These are phyloP conservation scores for Trichogramma pretiosum DNA, from an alignment of 1,140 invertebrate genomes.

Conservation along the genomic window DNA sequence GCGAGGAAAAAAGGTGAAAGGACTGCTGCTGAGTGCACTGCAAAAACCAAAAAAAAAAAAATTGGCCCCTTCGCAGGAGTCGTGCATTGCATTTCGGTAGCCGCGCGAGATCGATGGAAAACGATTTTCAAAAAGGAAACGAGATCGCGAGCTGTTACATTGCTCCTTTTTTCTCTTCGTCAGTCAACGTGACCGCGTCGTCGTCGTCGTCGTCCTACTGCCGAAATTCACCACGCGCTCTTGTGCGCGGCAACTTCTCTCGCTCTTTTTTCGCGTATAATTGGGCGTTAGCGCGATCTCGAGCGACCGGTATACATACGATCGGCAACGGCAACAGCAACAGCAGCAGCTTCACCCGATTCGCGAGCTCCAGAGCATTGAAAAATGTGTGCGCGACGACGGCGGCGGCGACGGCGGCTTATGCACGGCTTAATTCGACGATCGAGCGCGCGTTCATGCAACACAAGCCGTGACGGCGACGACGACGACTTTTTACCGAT, in stretches of 20 bases:
- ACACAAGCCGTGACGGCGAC: too few species aligned
- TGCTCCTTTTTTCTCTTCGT: not conserved
- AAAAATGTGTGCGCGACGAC: too few species aligned
- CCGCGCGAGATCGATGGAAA: conserved; percentile 12
- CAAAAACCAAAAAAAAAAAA: not conserved
- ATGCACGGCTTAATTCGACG: too few species aligned
- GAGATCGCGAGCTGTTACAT: not conserved
- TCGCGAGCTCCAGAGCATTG: too few species aligned
- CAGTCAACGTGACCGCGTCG: not conserved
- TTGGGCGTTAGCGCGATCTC: too few species aligned
- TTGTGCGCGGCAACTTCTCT: not conserved
- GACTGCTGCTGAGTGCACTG: too few species aligned
- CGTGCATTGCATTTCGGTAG: too few species aligned
- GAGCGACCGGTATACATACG: too few species aligned
- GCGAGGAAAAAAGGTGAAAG: not conserved
- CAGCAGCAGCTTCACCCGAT: not conserved
- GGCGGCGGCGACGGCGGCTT: too few species aligned
- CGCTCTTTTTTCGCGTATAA: conserved; percentile 3
- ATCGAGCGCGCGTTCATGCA: too few species aligned
- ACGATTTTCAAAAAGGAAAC: conserved; percentile 16
- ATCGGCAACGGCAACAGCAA: not conserved
- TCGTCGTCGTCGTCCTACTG: not conserved
- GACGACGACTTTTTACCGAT: too few species aligned
- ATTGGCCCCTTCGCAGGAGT: not conserved
- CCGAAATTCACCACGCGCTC: not conserved